A percentile compares a stretch with the other conserved stretches of the same genome.
Conservation (phyloP, 2,113 vertebrate genomes). For the Hiodon alosoides region DNA sequence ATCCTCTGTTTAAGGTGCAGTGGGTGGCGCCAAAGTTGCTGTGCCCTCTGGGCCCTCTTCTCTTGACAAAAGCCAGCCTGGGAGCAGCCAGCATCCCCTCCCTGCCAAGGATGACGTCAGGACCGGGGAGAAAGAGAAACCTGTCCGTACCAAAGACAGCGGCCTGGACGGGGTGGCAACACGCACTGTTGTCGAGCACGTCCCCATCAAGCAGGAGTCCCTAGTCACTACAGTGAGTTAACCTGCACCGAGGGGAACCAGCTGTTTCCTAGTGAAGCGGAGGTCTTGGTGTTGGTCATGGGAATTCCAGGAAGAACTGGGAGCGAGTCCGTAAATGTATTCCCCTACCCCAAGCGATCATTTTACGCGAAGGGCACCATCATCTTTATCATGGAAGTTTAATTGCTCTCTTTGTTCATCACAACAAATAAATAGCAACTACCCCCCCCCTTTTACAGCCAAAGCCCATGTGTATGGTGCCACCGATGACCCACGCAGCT, state of each 20-base stretch:
- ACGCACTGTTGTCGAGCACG: conserved; percentile 73
- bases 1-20: conserved; percentile 99
- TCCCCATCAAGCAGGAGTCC: conserved; percentile 79
- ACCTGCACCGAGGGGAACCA: not conserved
- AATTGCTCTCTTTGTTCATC: no score
- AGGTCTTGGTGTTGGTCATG: no score
- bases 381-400: no score
- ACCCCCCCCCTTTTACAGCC: conserved; percentile 58
- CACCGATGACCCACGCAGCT: conserved; percentile 86
- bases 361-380: not conserved
- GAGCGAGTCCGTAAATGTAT: not conserved
- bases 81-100: conserved; percentile 81
- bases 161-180: conserved; percentile 74
- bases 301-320: not conserved
- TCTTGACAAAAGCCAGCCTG: conserved; percentile 80
- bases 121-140: conserved; percentile 79
- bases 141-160: conserved; percentile 62
- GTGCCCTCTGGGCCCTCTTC: conserved; percentile 86
- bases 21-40: conserved; percentile 98
- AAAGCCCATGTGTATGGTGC: conserved; percentile 96
- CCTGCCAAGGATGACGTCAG: conserved; percentile 84
- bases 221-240: conserved; percentile 75
- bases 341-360: not conserved
- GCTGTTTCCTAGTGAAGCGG: not conserved
- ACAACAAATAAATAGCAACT: not conserved